phyloP scores from a whole-genome alignment of 2,113 vertebrate species.

The Scopus umbretta region DNA sequence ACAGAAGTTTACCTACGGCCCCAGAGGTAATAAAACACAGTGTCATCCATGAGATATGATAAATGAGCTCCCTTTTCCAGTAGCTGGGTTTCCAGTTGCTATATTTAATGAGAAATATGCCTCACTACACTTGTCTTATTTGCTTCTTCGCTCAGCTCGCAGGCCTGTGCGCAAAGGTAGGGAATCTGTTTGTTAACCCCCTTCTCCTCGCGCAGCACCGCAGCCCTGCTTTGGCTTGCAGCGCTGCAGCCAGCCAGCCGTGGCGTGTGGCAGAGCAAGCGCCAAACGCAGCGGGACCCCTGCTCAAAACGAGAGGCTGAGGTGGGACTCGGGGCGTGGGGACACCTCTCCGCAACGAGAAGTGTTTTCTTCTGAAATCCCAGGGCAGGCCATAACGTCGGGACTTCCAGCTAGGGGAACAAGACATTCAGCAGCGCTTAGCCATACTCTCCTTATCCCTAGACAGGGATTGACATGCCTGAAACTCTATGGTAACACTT shows the following conservation, averaged over 20 bases:
- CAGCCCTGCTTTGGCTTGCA: not conserved
- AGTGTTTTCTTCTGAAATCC: not conserved
- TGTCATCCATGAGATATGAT: not conserved
- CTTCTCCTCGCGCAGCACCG: not conserved
- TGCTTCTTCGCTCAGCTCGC: not conserved
- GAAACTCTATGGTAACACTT: not conserved
- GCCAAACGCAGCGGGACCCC: not conserved
- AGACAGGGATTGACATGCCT: accelerated
- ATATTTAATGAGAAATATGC: conserved; percentile 6
- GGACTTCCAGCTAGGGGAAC: not conserved
- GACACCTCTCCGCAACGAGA: not conserved
- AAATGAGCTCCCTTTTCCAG: conserved; percentile 1
- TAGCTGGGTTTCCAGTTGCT: not conserved
- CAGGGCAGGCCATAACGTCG: not conserved
- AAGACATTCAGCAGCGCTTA: not conserved
- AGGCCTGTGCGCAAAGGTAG: accelerated
- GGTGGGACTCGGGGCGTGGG: accelerated
- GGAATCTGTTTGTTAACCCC: not conserved
- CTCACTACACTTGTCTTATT: not conserved
- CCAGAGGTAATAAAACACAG: not conserved
- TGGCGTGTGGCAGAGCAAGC: too few relatives aligned
- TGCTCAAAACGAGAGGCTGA: not conserved
- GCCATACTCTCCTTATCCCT: not conserved
- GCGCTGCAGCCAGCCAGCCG: too few relatives aligned
- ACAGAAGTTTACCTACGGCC: not conserved